These are phyloP conservation scores for Drosophila insularis DNA, from an alignment of 1,140 invertebrate species.

Conservation along the genomic window DNA sequence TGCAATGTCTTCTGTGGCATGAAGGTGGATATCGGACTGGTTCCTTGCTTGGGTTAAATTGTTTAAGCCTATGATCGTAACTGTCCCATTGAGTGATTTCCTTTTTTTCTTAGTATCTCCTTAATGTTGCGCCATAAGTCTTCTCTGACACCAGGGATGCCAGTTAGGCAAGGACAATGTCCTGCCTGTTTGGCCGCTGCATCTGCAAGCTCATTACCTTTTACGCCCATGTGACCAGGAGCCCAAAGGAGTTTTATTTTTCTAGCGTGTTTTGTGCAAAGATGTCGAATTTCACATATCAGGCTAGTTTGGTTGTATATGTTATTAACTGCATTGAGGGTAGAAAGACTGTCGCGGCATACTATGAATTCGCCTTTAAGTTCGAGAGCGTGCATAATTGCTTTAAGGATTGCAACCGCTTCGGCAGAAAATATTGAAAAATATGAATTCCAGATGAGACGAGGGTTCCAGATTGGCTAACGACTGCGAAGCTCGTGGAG, in stretches of 20 bases:
- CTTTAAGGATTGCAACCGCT: no score
- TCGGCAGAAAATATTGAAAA: no score
- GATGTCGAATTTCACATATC: no score
- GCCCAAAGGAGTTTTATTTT: no score
- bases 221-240: no score
- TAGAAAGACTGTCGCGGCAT: no score
- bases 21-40: background rate
- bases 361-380: background rate
- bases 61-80: conserved; percentile 8
- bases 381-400: background rate
- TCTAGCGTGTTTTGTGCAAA: no score
- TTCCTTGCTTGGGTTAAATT: background rate
- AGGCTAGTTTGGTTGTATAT: no score
- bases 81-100: background rate
- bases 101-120: conserved; percentile 2
- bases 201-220: no score
- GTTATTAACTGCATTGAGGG: no score
- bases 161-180: background rate
- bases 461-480: background rate
- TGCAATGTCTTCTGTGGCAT: no score
- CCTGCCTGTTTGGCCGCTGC: background rate
- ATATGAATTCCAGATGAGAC: no score
- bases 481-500: conserved; percentile 1
- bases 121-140: conserved; percentile 4
- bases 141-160: conserved; percentile 4